Evolutionary conservation across 2,113 vertebrate species (phyloP).

Genomic region (Oncorhynchus keta): DNA sequence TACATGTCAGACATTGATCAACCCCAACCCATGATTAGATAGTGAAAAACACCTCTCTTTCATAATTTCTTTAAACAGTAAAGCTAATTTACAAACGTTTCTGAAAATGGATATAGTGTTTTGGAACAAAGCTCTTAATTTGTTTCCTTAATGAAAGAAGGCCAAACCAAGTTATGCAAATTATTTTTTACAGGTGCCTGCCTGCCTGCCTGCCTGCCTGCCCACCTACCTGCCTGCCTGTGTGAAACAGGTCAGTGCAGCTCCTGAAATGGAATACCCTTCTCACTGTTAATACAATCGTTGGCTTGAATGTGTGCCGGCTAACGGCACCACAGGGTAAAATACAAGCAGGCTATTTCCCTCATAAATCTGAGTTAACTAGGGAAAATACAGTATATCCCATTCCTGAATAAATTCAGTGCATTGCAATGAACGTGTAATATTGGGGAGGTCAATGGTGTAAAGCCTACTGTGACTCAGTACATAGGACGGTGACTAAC

Average conservation of each 20-base stretch:
- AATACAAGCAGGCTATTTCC: constrained; percentile 26
- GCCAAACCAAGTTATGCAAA: constrained; percentile 70
- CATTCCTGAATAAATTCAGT: background rate
- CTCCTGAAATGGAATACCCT: constrained; percentile 63
- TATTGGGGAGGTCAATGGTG: no score
- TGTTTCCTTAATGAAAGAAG: constrained; percentile 68
- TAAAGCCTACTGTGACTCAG: no score
- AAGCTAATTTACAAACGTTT: no score
- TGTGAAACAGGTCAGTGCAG: constrained; percentile 70
- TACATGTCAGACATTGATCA: no score
- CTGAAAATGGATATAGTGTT: no score
- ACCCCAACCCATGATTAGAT: no score
- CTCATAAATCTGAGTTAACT: no score
- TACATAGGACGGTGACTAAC: background rate
- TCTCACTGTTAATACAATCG: constrained; percentile 50
- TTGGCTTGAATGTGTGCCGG: constrained; percentile 48
- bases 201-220: no score
- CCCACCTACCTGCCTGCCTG: constrained; percentile 49
- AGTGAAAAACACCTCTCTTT: no score
- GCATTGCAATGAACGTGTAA: no score
- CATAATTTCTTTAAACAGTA: no score
- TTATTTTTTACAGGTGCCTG: constrained; percentile 60
- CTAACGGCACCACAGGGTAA: no score
- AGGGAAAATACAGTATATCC: background rate
- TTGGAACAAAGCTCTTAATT: background rate